Evolutionary conservation across 2,113 vertebrate species (phyloP), one percentile per base, ranked within the genome.

Genomic region (Herpailurus yagouaroundi): DNA sequence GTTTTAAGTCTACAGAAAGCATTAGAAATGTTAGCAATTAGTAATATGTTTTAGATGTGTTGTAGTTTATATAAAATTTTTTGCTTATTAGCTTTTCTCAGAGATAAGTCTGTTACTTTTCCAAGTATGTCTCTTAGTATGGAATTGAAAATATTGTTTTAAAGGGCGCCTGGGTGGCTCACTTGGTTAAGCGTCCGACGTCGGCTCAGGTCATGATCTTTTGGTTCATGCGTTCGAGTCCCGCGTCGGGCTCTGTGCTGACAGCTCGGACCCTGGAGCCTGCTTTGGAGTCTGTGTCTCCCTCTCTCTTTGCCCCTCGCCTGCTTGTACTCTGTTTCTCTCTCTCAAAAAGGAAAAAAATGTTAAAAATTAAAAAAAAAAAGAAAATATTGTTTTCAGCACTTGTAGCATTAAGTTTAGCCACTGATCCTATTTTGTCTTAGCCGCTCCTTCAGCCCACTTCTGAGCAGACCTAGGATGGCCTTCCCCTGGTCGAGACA

Each of bases 1-100:
- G 45, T 23, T 95, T 73, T 91, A 50, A 87, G 27, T 87, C 66
- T 79, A 38, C 64, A 92, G 38, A 94, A 11, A 90, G 50, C 27
- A 80, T 80, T 94, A 86, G 63, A 83, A 94, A 68, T 82, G 18
- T 48, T 94, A 85, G 55, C n/a, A 57, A 71, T 94, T 55, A 96
- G 31, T 55, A 91, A 50, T 76, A 36, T 52, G 69, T 80, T 91
- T 86, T 86, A 95, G 8, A 41, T 92, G 11, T 91, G 25, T 85
- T 77, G 36, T 29, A 88, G 52, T 96, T 36, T 93, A 69, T 50
- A 76, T 64, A 19, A 94, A 79, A 91, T 57, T 86, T 23, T 68
- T 82, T 52, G 52, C 31, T 91, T 57, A 63, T 86, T 83, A 60
- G 14, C 45, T 88, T 94, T 93, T 73, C 69, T 89, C 64, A 89